These are phyloP conservation scores for Rhopalosiphum nymphaeae DNA, from an alignment of 2,888 invertebrate species.

Conservation along the genomic window DNA sequence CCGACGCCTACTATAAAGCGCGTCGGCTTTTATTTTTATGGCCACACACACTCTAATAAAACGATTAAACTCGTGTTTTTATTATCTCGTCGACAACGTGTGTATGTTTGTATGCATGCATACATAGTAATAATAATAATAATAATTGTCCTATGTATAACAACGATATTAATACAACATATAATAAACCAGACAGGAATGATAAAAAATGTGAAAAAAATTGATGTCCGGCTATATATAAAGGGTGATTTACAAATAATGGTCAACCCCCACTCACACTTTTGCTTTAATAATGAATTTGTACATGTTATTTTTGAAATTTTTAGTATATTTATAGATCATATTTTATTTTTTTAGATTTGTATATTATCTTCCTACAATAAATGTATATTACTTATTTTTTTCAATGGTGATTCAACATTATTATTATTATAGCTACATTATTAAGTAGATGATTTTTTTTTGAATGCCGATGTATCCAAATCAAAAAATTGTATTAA, in stretches of 20 bases:
- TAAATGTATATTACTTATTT: background rate
- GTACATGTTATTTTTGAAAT: background rate
- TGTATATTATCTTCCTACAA: background rate
- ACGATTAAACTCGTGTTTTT: constrained; percentile 62
- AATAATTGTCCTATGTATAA: background rate
- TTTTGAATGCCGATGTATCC: no score
- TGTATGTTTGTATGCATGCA: background rate
- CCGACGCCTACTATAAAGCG: constrained; percentile 32
- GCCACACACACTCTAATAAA: constrained; percentile 49
- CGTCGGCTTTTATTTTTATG: constrained; percentile 63
- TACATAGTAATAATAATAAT: constrained; percentile 45
- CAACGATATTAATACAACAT: constrained; percentile 14
- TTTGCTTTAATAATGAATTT: background rate
- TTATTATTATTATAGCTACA: no score
- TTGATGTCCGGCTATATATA: background rate
- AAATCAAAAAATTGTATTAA: no score
- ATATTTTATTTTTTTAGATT: background rate
- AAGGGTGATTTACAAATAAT: background rate
- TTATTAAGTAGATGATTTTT: background rate
- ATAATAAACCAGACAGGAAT: constrained; percentile 30
- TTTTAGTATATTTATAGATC: background rate
- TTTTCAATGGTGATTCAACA: background rate
- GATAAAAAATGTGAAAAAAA: constrained; percentile 24
- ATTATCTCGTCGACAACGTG: constrained; percentile 51
- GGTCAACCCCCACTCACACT: background rate